Base-by-base conservation (phyloP, 2,797 vertebrate genomes). In the Hylomyscus alleni region DNA sequence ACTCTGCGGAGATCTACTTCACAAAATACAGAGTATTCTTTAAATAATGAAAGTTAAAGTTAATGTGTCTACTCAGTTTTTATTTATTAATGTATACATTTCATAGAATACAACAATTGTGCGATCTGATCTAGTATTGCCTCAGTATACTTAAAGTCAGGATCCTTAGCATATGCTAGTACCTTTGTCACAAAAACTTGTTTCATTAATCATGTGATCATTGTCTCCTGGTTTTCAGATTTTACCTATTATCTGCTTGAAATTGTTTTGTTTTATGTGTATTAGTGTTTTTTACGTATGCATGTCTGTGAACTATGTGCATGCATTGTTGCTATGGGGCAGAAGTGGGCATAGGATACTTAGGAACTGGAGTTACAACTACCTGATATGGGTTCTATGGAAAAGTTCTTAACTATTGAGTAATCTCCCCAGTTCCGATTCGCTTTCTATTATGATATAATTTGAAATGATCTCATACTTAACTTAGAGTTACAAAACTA, bases 41-140 rank as follows among this genome's bases (percentile, higher is more conserved):
- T 97, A 91, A 98, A 97, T 98, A 98, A 98, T 97, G 97, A 98
- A 98, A 96, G 91, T 93, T 97, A 93, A 97, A 97, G 56, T 58
- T 97, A 95, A 93, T 98, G 34, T 96, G 24, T 96, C 75, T 88
- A 8, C 77, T 95, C 44, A 88, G 95, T 95, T 87, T 44, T 98
- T 44, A 86, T 87, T 44, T 69, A 56, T 15, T 58, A 3, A 91
- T 69, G 37, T 20, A 54, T 8, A 52, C 54, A 6, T 86, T 91
- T 73, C 1, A n/a, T 56, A 80, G 31, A 92, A 83, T 77, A 67
- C 78, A 44, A 60, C 83, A 72, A 65, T n/a, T 84, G 54, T 37
- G 31, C 72, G n/a, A 6, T 52, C 58, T 86, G 47, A n/a, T 67
- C 3, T 20, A 69, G 3, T 52, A 69, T 12, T 15, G 19, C 17